These are phyloP conservation scores for Scaptomyza flava DNA, from an alignment of 2,888 invertebrate species.

Conservation along the genomic window DNA sequence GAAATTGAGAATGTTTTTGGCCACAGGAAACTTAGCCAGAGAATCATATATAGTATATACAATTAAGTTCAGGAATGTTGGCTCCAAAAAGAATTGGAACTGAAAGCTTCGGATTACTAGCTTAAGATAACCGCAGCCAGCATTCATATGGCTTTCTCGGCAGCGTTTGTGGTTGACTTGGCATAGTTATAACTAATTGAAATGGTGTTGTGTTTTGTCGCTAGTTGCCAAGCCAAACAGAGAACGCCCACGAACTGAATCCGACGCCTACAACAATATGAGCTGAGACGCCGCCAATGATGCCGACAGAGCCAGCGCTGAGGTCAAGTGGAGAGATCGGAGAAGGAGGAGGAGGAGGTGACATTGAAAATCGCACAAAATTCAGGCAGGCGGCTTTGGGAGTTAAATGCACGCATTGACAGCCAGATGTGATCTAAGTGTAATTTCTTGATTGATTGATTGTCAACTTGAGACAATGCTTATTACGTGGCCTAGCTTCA, in stretches of 20 bases:
- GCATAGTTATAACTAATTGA: slow-evolving; percentile 75
- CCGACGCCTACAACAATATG: slow-evolving; percentile 40
- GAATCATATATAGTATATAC: slow-evolving; percentile 25
- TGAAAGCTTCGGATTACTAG: slow-evolving; percentile 32
- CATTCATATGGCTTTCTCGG: slow-evolving; percentile 46
- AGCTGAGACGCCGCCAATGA: slow-evolving; percentile 24
- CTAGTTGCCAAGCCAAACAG: slow-evolving; percentile 46
- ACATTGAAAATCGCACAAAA: slow-evolving; percentile 59
- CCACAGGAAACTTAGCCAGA: slow-evolving; percentile 56
- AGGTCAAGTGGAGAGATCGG: slow-evolving; percentile 53
- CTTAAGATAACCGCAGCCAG: slow-evolving; percentile 9
- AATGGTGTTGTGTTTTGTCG: slow-evolving; percentile 14
- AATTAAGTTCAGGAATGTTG: slow-evolving; percentile 27
- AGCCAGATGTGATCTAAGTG: slow-evolving; percentile 45
- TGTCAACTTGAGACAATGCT: slow-evolving; percentile 24
- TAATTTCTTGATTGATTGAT: slow-evolving; percentile 20
- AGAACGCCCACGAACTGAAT: slow-evolving; percentile 42
- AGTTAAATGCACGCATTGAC: slow-evolving; percentile 32
- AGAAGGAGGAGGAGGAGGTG: slow-evolving; percentile 43
- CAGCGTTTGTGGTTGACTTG: slow-evolving; percentile 22
- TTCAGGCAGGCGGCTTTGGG: slow-evolving; percentile 4
- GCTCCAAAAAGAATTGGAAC: slow-evolving; percentile 24
- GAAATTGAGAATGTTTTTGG: slow-evolving; percentile 57
- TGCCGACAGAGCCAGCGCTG: slow-evolving; percentile 13
- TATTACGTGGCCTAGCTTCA: slow-evolving; percentile 36